A percentile compares a stretch with the other conserved stretches of the same genome.
Evolutionary conservation across 2,888 invertebrate species (phyloP).

Genomic region (Abscondita cerata): DNA sequence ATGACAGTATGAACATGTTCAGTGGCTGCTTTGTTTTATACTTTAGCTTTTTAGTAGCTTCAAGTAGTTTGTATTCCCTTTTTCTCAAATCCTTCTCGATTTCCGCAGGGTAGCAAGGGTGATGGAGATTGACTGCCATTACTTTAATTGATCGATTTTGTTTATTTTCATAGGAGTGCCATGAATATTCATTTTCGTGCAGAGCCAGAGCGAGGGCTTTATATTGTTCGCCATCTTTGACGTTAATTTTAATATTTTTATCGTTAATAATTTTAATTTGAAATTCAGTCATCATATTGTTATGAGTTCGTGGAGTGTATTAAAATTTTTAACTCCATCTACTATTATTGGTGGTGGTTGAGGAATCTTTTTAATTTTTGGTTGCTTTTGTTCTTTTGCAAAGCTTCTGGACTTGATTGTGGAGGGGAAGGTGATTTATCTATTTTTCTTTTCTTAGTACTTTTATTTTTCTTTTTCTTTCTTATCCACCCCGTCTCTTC

Average conservation of each 20-base stretch:
- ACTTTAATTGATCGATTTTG: slow-evolving; percentile 20
- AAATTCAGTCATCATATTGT: slow-evolving; percentile 11
- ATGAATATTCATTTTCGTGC: slow-evolving; percentile 14
- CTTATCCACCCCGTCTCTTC: slow-evolving; percentile 19
- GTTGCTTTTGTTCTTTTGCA: slow-evolving; percentile 15
- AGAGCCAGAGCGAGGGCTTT: slow-evolving; percentile 5
- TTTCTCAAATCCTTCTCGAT: slow-evolving; percentile 11
- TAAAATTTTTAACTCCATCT: slow-evolving; percentile 16
- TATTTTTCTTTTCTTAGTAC: slow-evolving; percentile 28
- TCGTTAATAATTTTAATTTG: slow-evolving; percentile 22
- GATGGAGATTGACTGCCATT: slow-evolving; percentile 12
- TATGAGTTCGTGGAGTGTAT: slow-evolving; percentile 11
- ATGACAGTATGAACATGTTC: slow-evolving; percentile 20
- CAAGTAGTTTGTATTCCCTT: slow-evolving; percentile 21
- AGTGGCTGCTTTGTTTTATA: slow-evolving; percentile 15
- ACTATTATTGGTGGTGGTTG: slow-evolving; percentile 21
- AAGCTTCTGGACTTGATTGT: slow-evolving; percentile 7
- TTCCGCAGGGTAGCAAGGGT: slow-evolving; percentile 5
- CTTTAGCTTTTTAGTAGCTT: slow-evolving; percentile 18
- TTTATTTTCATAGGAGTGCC: slow-evolving; percentile 24
- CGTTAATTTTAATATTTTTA: slow-evolving; percentile 18
- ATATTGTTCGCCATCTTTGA: slow-evolving; percentile 17
- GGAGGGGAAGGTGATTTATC: slow-evolving; percentile 19
- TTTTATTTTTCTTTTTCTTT: slow-evolving; percentile 18
- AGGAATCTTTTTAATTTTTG: slow-evolving; percentile 13